Evolutionary conservation across 2,797 vertebrate genomes (phyloP), one percentile per base, ranked within the genome.

Genomic region (Linurgus olivaceus): DNA sequence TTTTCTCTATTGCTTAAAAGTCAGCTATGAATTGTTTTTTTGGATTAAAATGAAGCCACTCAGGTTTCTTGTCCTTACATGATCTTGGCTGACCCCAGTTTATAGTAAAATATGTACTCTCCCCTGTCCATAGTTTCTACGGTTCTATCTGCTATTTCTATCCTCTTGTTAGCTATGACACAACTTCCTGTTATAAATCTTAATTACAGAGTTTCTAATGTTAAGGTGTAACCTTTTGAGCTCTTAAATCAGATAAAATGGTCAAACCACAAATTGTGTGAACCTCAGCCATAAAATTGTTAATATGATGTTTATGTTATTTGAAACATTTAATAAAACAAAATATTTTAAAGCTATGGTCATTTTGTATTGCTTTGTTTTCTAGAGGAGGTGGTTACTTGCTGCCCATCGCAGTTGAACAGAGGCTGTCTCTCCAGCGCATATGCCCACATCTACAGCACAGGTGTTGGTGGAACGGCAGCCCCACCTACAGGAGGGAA

Each of bases 261-360:
- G 44, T 59, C 33, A 91, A 86, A 66, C 63, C 74, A 86, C 72
- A 90, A 80, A 93, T 86, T 66, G 78, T 0, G 16, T 93, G 71
- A 96, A 90, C 67, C 87, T 96, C 93, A 97, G 93, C 93, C 89
- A 90, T 95, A 95, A 95, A 94, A 90, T n/a, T 93, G 91, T 93
- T 97, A 96, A 90, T 96, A 95, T 6, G 71, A 90, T 85, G 80
- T 95, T 96, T 93, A 96, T 96, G 95, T 95, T 97, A 77, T 95
- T 97, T 97, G 94, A 92, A 95, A 95, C 80, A 94, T 95, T 95
- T 95, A 97, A 96, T 97, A 96, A 96, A 97, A 89, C 65, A 86
- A 94, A 96, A 91, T 97, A 96, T 96, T 97, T 97, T 97, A 95
- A 96, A 93, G 55, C 77, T 78, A 29, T 5, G 70, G 79, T 77